Percentiles rank a stretch among this genome's conserved stretches.
Evolutionary conservation across 2,888 invertebrate species (phyloP).

Genomic region (Asteroscopus sphinx): DNA sequence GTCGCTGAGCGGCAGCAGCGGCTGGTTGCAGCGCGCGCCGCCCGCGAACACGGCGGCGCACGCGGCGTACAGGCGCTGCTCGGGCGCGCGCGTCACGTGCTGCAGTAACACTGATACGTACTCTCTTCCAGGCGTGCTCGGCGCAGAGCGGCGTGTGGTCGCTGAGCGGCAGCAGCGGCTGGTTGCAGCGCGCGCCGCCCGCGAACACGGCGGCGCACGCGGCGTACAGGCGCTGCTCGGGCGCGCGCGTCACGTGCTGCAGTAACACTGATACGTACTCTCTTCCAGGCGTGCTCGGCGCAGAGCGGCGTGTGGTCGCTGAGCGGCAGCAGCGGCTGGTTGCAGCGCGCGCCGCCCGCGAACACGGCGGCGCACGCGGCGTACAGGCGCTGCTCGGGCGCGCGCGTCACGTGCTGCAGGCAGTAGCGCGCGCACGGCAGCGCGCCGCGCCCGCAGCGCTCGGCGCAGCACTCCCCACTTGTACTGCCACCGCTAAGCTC

Average conservation of each 20-base stretch:
- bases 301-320: constrained; percentile 94
- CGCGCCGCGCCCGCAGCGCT: constrained; percentile 80
- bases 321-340: constrained; percentile 84
- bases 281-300: constrained; percentile 95
- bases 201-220: too few relatives aligned
- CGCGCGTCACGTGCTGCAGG: constrained; percentile 95
- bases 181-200: constrained; percentile 83
- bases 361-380: constrained; percentile 87
- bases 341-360: constrained; percentile 84
- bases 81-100: too few relatives aligned
- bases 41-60: too few relatives aligned
- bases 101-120: too few relatives aligned
- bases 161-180: constrained; percentile 82
- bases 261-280: constrained; percentile 81
- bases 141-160: too few relatives aligned
- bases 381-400: constrained; percentile 94
- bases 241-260: constrained; percentile 87
- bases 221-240: too few relatives aligned
- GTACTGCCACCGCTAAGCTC: constrained; percentile 8
- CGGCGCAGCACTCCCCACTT: constrained; percentile 67
- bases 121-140: constrained; percentile 94
- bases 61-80: too few relatives aligned
- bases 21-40: too few relatives aligned
- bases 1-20: too few relatives aligned
- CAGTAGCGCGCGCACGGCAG: constrained; percentile 95